Conservation (phyloP, 2,888 invertebrate genomes). For the Netelia melanura region DNA sequence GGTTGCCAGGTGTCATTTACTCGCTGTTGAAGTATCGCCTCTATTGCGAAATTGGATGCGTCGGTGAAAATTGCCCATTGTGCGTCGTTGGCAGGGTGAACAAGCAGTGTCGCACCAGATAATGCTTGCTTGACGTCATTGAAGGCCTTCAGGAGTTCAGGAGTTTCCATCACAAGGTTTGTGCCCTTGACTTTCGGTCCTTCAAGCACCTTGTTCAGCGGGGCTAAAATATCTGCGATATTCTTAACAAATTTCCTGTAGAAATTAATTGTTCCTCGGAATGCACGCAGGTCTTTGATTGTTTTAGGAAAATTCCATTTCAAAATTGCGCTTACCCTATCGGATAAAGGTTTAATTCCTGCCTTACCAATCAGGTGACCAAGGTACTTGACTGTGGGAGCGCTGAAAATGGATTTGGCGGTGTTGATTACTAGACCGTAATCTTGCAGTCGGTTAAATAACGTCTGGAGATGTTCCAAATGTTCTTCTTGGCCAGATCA, state of each 20-base stretch:
- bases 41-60: constrained; percentile 52
- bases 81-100: constrained; percentile 1
- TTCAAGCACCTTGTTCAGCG: neutral
- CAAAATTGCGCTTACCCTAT: constrained; percentile 66
- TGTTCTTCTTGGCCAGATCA: constrained; percentile 39
- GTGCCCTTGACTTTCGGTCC: neutral
- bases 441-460: constrained; percentile 64
- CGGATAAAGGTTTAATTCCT: constrained; percentile 63
- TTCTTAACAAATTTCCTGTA: too few relatives aligned
- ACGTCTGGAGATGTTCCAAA: constrained; percentile 37
- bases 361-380: constrained; percentile 62
- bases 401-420: constrained; percentile 67
- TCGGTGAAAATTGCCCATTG: constrained; percentile 50
- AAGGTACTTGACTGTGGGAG: constrained; percentile 62
- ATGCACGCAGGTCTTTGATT: constrained; percentile 35
- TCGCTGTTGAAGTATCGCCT: constrained; percentile 36
- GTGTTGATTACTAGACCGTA: constrained; percentile 68
- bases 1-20: constrained; percentile 76
- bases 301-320: constrained; percentile 48
- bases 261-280: too few relatives aligned
- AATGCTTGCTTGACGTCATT: neutral
- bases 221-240: neutral
- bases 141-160: neutral
- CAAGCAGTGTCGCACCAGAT: neutral
- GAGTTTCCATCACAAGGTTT: neutral